Evolutionary conservation across 2,888 invertebrate species (phyloP).

Genomic region (Tenthredo amoena): DNA sequence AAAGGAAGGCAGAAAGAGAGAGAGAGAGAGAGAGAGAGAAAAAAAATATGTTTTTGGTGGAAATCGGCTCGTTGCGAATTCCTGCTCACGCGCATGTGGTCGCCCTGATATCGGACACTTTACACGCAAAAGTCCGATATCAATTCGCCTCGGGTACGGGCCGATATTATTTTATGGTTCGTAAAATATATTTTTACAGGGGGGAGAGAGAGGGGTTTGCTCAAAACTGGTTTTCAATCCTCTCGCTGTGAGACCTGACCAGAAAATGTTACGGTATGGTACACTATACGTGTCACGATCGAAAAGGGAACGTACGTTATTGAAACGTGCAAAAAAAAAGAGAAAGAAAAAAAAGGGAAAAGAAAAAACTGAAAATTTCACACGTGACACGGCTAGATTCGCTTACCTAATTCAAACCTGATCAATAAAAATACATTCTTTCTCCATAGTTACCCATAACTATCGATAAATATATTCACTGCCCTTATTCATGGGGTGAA

Average conservation of each 20-base stretch:
- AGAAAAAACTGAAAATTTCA: background rate
- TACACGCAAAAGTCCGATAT: conserved; percentile 51
- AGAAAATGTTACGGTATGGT: conserved; percentile 22
- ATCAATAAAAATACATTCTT: background rate
- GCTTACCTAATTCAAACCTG: background rate
- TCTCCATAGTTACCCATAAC: background rate
- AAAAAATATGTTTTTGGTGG: conserved; percentile 29
- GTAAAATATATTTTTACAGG: conserved; percentile 48
- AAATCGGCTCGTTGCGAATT: conserved; percentile 34
- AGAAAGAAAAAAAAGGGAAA: background rate
- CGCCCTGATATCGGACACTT: conserved; percentile 47
- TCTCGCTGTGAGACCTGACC: conserved; percentile 34
- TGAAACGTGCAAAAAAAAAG: background rate
- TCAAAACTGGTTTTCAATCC: conserved; percentile 53
- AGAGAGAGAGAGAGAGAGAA: background rate
- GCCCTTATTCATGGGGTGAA: background rate
- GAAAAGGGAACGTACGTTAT: conserved; percentile 8
- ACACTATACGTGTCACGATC: conserved; percentile 22
- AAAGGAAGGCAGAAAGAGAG: too few species aligned
- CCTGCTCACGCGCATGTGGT: conserved; percentile 36
- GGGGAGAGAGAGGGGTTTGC: conserved; percentile 55
- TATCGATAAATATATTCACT: background rate
- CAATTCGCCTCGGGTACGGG: conserved; percentile 40
- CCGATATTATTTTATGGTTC: conserved; percentile 52
- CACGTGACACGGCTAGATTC: background rate